phyloP scores from a whole-genome alignment of 2,888 invertebrate genomes.

The Yponomeuta sedellus region DNA sequence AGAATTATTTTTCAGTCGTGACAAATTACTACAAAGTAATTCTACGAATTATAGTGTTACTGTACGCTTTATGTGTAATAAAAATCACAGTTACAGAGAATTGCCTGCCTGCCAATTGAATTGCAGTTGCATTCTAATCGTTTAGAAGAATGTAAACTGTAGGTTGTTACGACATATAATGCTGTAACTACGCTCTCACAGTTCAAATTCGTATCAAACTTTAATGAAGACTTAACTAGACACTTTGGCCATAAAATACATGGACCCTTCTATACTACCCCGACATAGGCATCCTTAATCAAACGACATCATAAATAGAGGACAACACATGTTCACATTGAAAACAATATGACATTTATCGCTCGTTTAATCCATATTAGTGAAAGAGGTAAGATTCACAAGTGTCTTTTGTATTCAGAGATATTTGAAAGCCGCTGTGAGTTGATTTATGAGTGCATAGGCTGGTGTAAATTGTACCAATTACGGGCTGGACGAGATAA shows the following conservation, averaged over 20 bases:
- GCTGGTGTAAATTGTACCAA: neutral
- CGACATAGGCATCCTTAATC: neutral
- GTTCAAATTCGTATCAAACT: neutral
- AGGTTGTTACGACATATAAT: neutral
- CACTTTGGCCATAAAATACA: neutral
- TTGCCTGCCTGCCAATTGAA: no score
- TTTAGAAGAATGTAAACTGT: no score
- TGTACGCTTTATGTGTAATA: no score
- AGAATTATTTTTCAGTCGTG: no score
- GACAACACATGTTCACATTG: conserved; percentile 17
- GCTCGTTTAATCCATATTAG: neutral
- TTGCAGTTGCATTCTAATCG: no score
- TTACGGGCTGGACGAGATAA: neutral
- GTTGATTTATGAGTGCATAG: neutral
- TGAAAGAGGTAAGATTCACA: neutral
- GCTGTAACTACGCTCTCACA: neutral
- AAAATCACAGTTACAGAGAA: no score
- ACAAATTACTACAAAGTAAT: no score
- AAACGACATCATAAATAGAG: conserved; percentile 6
- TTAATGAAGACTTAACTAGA: neutral
- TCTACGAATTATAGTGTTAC: no score
- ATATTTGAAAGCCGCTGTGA: conserved; percentile 19
- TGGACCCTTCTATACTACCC: neutral
- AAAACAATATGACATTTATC: conserved; percentile 16
- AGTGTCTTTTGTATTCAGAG: neutral